These are phyloP conservation scores for Spongia lamella DNA, from an alignment of 37 sponge, comb jelly and placozoan genomes.

Conservation along the genomic window DNA sequence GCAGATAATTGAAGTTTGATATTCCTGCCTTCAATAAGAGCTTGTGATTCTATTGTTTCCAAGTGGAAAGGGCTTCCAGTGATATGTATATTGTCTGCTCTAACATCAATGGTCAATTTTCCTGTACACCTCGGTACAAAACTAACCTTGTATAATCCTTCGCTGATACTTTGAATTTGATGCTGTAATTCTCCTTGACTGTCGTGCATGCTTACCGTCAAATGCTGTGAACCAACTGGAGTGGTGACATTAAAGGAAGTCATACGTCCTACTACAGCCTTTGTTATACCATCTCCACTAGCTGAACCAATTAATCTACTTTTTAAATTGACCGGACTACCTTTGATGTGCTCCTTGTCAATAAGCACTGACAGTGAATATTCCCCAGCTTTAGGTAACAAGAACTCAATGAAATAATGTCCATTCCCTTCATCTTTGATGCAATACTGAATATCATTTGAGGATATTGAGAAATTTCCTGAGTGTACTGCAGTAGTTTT, in stretches of 20 bases:
- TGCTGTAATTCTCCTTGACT: no score
- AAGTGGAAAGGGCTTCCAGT: constrained; percentile 7
- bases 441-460: no score
- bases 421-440: constrained; percentile 65
- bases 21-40: no score
- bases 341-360: constrained; percentile 58
- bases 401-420: constrained; percentile 58
- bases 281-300: constrained; percentile 48
- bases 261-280: constrained; percentile 60
- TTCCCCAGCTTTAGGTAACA: constrained; percentile 56
- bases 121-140: no score
- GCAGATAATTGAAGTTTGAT: no score
- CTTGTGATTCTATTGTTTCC: neutral
- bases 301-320: constrained; percentile 8
- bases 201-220: no score
- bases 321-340: constrained; percentile 53
- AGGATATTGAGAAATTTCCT: no score
- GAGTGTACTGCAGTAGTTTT: no score
- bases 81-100: neutral
- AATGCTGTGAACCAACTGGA: no score
- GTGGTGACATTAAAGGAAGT: constrained; percentile 25
- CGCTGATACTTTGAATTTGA: no score
- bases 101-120: no score
- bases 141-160: no score
- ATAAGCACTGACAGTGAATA: constrained; percentile 45